Percentiles rank a stretch among this genome's conserved stretches.
Conservation (phyloP, 2,797 vertebrate genomes). For the Melanotaenia boesemani region DNA sequence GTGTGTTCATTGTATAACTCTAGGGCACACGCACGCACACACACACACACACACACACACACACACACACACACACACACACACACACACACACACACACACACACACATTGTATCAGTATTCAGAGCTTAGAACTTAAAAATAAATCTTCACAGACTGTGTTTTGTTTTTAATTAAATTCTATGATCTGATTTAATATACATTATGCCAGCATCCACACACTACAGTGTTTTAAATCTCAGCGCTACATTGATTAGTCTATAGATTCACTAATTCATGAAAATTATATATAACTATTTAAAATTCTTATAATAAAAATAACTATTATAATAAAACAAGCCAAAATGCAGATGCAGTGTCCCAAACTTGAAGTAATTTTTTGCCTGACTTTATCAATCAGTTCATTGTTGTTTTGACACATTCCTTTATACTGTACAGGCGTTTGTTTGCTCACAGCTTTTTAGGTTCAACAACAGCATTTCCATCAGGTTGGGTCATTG, state of each 20-base stretch:
- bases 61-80: neutral
- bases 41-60: neutral
- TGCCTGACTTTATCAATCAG: neutral
- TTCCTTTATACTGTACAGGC: neutral
- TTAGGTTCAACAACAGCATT: neutral
- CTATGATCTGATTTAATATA: neutral
- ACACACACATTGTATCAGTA: neutral
- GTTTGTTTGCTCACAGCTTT: neutral
- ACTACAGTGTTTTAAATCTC: too few relatives aligned
- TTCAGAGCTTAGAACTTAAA: constrained; percentile 1
- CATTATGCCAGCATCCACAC: too few relatives aligned
- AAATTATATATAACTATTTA: too few relatives aligned
- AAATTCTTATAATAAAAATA: too few relatives aligned
- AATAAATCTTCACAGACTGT: neutral
- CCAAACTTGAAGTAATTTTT: neutral
- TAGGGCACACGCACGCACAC: constrained; percentile 11
- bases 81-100: too few relatives aligned
- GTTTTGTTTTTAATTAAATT: neutral
- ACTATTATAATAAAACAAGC: too few relatives aligned
- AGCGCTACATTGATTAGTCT: too few relatives aligned
- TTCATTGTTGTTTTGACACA: neutral
- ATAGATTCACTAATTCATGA: too few relatives aligned
- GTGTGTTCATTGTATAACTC: constrained; percentile 18
- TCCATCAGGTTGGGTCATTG: neutral
- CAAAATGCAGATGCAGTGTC: too few relatives aligned